Conservation (phyloP, 2,113 vertebrate genomes). For the Mormoops blainvillei region DNA sequence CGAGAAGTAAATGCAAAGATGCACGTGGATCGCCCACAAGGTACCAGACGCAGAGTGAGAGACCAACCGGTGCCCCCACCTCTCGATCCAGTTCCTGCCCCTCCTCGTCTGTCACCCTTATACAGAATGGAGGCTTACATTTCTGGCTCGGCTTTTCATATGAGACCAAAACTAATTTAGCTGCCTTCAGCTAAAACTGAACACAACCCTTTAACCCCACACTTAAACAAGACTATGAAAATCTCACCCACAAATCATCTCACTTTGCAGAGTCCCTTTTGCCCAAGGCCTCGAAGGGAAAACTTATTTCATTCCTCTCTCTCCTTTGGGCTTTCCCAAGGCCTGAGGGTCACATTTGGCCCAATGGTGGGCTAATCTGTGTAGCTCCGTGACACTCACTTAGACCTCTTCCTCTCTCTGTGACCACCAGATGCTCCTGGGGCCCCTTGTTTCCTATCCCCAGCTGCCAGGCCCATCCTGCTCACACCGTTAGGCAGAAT, state of each 20-base stretch:
- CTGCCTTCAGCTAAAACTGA: background rate
- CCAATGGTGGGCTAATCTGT: background rate
- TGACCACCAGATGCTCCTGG: background rate
- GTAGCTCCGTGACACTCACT: background rate
- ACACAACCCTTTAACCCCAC: background rate
- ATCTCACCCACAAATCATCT: background rate
- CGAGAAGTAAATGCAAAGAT: background rate
- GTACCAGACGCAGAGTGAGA: too few relatives aligned
- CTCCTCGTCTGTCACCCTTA: background rate
- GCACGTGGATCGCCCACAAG: too few relatives aligned
- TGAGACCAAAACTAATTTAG: background rate
- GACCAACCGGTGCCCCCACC: rapidly evolving
- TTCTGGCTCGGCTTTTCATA: background rate
- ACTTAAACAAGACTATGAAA: background rate
- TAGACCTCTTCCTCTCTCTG: background rate
- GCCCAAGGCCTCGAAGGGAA: background rate
- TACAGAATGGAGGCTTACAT: background rate
- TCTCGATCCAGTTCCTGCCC: background rate
- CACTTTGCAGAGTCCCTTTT: background rate
- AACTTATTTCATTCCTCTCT: background rate
- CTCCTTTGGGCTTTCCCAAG: background rate
- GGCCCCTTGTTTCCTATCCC: background rate
- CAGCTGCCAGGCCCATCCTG: background rate
- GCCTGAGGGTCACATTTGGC: background rate
- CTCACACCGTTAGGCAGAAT: background rate